phyloP scores from a whole-genome alignment of 2,113 vertebrate species.

The Brachypodius melanocephalos region DNA sequence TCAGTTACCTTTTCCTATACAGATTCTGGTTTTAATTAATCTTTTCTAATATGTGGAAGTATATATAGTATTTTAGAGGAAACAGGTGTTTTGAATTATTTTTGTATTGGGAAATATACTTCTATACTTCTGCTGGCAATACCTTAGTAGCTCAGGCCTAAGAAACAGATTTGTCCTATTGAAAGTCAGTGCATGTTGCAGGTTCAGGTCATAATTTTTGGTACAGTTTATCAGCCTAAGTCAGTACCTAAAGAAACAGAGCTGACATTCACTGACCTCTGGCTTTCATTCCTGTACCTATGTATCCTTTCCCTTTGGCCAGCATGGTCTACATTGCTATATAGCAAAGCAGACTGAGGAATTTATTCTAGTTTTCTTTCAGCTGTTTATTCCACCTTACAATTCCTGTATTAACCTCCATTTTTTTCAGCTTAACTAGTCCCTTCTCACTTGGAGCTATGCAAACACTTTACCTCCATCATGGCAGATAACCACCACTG shows the following conservation, averaged over 20 bases:
- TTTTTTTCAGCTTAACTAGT: not conserved
- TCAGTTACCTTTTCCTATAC: not conserved
- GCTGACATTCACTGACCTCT: not conserved
- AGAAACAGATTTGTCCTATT: not conserved
- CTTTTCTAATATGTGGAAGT: not conserved
- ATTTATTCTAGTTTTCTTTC: not conserved
- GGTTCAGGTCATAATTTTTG: not conserved
- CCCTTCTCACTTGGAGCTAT: not conserved
- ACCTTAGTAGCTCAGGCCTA: not conserved
- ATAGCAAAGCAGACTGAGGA: not conserved
- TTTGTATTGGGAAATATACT: not conserved
- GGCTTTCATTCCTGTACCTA: not conserved
- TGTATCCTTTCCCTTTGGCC: not conserved
- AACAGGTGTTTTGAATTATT: not conserved
- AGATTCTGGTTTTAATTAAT: not conserved
- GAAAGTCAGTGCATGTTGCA: not conserved
- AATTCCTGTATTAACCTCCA: not conserved
- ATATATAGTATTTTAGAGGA: not conserved
- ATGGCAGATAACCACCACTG: not conserved
- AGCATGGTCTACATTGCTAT: not conserved
- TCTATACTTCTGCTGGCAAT: not conserved
- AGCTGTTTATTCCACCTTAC: not conserved
- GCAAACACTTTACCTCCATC: not conserved
- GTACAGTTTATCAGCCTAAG: not conserved
- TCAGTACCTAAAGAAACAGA: not conserved